phyloP scores from a whole-genome alignment of 2,113 vertebrate genomes.

The Chloropsis cyanopogon region DNA sequence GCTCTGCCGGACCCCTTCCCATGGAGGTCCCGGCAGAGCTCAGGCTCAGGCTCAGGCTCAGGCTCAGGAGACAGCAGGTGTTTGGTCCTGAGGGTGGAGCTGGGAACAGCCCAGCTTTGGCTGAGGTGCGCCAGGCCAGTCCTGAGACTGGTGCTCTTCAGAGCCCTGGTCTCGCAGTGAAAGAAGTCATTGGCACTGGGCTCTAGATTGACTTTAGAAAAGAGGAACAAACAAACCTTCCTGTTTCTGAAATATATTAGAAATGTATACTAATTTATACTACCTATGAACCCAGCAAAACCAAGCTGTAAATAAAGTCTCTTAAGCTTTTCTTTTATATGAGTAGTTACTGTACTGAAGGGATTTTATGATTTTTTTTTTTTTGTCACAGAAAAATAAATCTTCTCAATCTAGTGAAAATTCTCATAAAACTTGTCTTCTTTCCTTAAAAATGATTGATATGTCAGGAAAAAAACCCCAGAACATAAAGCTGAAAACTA shows the following conservation, averaged over 20 bases:
- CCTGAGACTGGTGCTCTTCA: not conserved
- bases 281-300: not conserved
- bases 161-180: not conserved
- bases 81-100: rapidly evolving
- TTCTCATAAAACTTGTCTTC: not conserved
- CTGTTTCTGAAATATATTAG: not conserved
- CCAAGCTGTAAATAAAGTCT: not conserved
- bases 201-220: not conserved
- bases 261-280: not conserved
- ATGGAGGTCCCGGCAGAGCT: too few species aligned
- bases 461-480: rapidly evolving
- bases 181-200: not conserved
- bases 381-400: not conserved
- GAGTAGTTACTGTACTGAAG: not conserved
- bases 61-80: not conserved
- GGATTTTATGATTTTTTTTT: not conserved
- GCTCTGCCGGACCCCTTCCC: not conserved
- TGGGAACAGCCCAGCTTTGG: not conserved
- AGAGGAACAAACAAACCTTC: not conserved
- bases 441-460: not conserved
- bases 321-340: not conserved
- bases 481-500: not conserved
- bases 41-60: not conserved
- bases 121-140: not conserved
- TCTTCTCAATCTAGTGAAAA: not conserved